These are phyloP conservation scores for Sebastes melanostomus DNA, from an alignment of 2,797 vertebrate genomes.

Conservation along the genomic window DNA sequence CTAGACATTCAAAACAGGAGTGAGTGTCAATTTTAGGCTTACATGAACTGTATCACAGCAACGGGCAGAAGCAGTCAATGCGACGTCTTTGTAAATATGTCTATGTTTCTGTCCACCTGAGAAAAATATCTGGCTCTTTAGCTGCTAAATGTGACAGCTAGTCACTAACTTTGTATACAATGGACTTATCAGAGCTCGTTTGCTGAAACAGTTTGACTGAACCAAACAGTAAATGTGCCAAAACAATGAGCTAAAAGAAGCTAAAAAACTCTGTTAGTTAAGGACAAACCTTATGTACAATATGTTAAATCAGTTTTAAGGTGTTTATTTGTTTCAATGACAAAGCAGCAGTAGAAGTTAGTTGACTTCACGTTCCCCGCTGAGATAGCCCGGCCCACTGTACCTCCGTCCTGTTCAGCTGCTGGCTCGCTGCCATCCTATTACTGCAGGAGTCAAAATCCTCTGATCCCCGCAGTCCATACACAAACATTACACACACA, in stretches of 20 bases:
- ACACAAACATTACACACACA: not conserved
- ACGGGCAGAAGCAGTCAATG: too few relatives aligned
- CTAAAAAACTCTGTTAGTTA: not conserved
- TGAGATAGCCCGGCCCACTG: slow-evolving; percentile 27
- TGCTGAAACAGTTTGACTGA: not conserved
- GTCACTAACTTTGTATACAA: fast-evolving
- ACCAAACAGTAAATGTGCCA: not conserved
- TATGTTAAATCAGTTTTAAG: not conserved
- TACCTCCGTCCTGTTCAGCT: not conserved
- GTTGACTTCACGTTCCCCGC: slow-evolving; percentile 29
- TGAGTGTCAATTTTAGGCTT: too few relatives aligned
- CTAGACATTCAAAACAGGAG: too few relatives aligned
- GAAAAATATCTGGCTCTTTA: too few relatives aligned
- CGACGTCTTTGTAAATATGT: fast-evolving
- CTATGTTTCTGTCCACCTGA: too few relatives aligned
- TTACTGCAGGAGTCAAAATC: slow-evolving; percentile 64
- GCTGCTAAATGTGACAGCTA: not conserved
- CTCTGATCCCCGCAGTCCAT: slow-evolving; percentile 36
- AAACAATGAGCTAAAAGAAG: not conserved
- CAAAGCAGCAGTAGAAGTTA: slow-evolving; percentile 10
- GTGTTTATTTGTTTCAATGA: not conserved
- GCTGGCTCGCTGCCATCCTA: slow-evolving; percentile 56
- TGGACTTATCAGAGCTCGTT: not conserved
- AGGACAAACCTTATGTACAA: not conserved
- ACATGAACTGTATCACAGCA: too few relatives aligned